A percentile compares a stretch with the other conserved stretches of the same genome.
These are phyloP conservation scores for Dendrolimus houi DNA, from an alignment of 2,888 invertebrate species.

Conservation along the genomic window DNA sequence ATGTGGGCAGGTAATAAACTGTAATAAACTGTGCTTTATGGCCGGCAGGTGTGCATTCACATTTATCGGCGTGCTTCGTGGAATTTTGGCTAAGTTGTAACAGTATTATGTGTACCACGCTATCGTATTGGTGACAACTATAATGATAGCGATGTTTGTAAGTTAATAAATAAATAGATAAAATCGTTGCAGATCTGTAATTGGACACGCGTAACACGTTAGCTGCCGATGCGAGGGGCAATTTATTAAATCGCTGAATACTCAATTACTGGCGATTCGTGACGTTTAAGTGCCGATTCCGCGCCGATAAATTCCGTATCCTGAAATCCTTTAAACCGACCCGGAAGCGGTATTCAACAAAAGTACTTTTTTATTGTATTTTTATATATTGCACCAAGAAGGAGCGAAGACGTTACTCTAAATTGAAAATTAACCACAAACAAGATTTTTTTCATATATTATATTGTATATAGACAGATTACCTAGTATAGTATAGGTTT, in stretches of 20 bases:
- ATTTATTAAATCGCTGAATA: constrained; percentile 68
- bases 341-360: constrained; percentile 1
- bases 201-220: neutral
- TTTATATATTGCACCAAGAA: neutral
- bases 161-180: neutral
- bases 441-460: too few relatives aligned
- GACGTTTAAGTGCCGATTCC: constrained; percentile 56
- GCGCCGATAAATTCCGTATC: constrained; percentile 30
- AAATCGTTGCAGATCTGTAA: constrained; percentile 6
- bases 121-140: too few relatives aligned
- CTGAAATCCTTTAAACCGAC: constrained; percentile 6
- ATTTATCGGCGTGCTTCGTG: too few relatives aligned
- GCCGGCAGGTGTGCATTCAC: too few relatives aligned
- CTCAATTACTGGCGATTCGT: constrained; percentile 55
- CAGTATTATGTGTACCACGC: too few relatives aligned
- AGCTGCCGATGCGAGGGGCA: constrained; percentile 31
- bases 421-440: too few relatives aligned
- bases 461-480: too few relatives aligned
- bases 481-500: too few relatives aligned
- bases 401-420: neutral
- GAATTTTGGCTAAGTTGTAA: too few relatives aligned
- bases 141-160: neutral
- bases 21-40: too few relatives aligned
- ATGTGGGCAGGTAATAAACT: too few relatives aligned
- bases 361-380: neutral